Evolutionary conservation across 2,888 invertebrate genomes (phyloP), one percentile per base, ranked within the genome.

Genomic region (Tetranychus piercei): DNA sequence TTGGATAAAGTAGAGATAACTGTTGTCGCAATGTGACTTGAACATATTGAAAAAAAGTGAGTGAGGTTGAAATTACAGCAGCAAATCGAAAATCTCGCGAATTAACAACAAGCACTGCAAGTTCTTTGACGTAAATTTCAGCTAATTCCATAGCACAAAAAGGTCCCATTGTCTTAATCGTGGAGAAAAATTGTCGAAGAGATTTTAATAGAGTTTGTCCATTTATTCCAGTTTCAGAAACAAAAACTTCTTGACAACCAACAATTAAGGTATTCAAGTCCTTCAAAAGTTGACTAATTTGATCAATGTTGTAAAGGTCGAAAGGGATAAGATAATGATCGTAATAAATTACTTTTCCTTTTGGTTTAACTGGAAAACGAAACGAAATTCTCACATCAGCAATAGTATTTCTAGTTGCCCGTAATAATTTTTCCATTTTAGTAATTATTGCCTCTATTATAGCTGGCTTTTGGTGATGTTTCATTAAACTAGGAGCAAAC

Each of bases 141-240:
- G 93, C 91, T 0, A 92, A 91, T 80, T 90, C 88, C 81, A 92
- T 89, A 0, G 94, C 92, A 81, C 92, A 91, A 89, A 94, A 97
- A 0, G 92, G 90, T 2, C 97, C 92, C 84, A 90, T 85, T 77
- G 88, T 87, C 70, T 87, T 85, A 44, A 92, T 83, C 73, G 91
- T 86, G 75, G 88, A 85, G 18, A 73, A 74, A n/a, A 74, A 64
- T 7, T 11, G 20, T 22, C 34, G 2, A n/a, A 73, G 15, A 67
- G 15, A 34, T 9, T 67, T 66, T 69, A 20, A 66, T 18, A 67
- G 11, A n/a, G n/a, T 67, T 9, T 18, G 9, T 9, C 20, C 20
- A 67, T 67, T 67, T 8, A 67, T 67, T 67, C 20, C 55, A 55
- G 55, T 4, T 6, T 15, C 55, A 15, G 9, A 15, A 55, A 15